Evolutionary conservation across 2,113 vertebrate genomes (phyloP).

Genomic region (Phodopus roborovskii): DNA sequence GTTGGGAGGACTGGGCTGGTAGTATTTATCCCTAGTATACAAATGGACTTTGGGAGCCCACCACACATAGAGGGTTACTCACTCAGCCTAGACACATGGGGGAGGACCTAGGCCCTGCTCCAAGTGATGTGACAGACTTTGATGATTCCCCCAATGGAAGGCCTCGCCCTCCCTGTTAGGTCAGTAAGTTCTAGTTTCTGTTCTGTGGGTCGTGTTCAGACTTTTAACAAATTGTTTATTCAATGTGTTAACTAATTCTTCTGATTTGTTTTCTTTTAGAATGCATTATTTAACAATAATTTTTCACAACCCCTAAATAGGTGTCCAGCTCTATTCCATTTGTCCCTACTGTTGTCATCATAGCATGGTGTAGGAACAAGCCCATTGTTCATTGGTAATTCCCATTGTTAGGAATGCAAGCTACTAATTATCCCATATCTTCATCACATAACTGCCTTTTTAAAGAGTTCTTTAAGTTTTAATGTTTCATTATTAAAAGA

Average conservation of each 20-base stretch:
- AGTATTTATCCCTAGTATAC: too few species aligned
- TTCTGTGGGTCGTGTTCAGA: not conserved
- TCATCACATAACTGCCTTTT: not conserved
- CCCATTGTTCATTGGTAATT: not conserved
- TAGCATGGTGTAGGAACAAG: not conserved
- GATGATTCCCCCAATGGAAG: too few species aligned
- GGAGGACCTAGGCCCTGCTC: too few species aligned
- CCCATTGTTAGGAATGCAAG: not conserved
- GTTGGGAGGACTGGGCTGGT: too few species aligned
- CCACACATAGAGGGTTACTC: too few species aligned
- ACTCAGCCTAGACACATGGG: too few species aligned
- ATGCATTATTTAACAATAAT: slow-evolving; percentile 2
- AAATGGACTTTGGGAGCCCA: too few species aligned
- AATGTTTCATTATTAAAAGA: not conserved
- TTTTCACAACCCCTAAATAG: not conserved
- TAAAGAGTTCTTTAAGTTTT: not conserved
- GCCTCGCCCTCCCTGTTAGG: not conserved
- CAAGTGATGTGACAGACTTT: too few species aligned
- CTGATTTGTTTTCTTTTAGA: not conserved
- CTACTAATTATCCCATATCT: not conserved
- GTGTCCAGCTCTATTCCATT: not conserved
- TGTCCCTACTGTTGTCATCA: not conserved
- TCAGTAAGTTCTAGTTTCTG: not conserved
- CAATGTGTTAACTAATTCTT: not conserved
- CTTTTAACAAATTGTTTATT: not conserved